phyloP scores from a whole-genome alignment of 1,140 invertebrate genomes.

The Dreissena polymorpha region DNA sequence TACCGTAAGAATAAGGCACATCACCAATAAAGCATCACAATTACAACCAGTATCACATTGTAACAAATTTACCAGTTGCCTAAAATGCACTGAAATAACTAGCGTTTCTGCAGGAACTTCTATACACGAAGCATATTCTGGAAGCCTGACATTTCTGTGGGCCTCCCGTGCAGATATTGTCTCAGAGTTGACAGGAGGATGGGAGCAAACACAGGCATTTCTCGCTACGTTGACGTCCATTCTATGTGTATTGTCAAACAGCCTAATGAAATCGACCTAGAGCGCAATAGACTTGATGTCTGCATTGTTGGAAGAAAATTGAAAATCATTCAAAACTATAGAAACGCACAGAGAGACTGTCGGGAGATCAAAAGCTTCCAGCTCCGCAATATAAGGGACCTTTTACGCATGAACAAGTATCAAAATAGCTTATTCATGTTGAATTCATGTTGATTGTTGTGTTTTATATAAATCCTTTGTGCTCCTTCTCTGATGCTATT shows the following conservation, averaged over 20 bases:
- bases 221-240: slow-evolving; percentile 72
- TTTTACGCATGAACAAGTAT: slow-evolving; percentile 2
- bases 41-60: no score
- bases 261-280: slow-evolving; percentile 76
- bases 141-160: slow-evolving; percentile 16
- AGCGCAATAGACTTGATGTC: slow-evolving; percentile 72
- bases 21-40: no score
- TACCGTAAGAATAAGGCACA: no score
- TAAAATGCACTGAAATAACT: no score
- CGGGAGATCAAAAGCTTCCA: slow-evolving; percentile 59
- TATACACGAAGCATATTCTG: no score
- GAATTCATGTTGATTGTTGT: background rate
- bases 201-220: slow-evolving; percentile 75
- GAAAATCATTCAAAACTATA: slow-evolving; percentile 76
- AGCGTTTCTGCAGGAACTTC: no score
- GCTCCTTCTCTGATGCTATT: background rate
- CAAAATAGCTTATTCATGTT: slow-evolving; percentile 5
- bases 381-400: slow-evolving; percentile 34
- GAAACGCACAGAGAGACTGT: slow-evolving; percentile 59
- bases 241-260: slow-evolving; percentile 67
- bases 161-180: no score
- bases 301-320: slow-evolving; percentile 76
- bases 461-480: background rate
- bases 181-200: slow-evolving; percentile 73
- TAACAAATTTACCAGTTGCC: no score